Evolutionary conservation across 1,140 invertebrate species (phyloP).

Genomic region (Portunus trituberculatus): DNA sequence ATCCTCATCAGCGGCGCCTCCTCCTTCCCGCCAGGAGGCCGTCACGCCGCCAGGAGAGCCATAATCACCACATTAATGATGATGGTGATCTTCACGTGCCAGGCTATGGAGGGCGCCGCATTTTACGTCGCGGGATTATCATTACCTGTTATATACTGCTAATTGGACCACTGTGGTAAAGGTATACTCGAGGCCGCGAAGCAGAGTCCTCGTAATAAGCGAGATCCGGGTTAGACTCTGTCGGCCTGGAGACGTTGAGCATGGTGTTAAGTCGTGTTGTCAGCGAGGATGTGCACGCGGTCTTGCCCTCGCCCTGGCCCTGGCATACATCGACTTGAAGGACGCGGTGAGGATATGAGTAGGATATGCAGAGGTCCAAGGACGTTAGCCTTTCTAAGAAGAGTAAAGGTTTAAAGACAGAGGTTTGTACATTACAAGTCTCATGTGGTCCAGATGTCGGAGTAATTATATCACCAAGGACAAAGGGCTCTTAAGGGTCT

Average conservation of each 20-base stretch:
- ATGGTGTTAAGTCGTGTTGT: background rate
- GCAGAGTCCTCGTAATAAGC: background rate
- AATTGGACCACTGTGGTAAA: constrained; percentile 21
- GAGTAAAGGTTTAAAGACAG: too few relatives aligned
- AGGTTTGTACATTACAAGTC: too few relatives aligned
- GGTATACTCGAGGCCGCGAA: background rate
- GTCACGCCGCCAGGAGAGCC: background rate
- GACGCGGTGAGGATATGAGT: too few relatives aligned
- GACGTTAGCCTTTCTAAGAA: too few relatives aligned
- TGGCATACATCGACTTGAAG: background rate
- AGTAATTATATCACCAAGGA: too few relatives aligned
- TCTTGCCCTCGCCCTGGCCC: background rate
- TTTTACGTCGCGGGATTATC: constrained; percentile 21
- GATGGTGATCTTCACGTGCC: background rate
- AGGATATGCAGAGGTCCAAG: too few relatives aligned
- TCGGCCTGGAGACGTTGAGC: background rate
- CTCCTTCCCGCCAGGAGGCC: background rate
- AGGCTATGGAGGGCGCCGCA: background rate
- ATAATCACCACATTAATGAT: background rate
- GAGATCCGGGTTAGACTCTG: background rate
- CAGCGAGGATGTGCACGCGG: background rate
- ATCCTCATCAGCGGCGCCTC: background rate
- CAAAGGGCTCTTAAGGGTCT: too few relatives aligned
- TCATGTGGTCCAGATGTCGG: too few relatives aligned
- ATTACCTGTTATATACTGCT: constrained; percentile 23